Percentiles rank a stretch among this genome's conserved stretches.
Conservation (phyloP, 2,113 vertebrate genomes). For the Protobothrops mucrosquamatus region DNA sequence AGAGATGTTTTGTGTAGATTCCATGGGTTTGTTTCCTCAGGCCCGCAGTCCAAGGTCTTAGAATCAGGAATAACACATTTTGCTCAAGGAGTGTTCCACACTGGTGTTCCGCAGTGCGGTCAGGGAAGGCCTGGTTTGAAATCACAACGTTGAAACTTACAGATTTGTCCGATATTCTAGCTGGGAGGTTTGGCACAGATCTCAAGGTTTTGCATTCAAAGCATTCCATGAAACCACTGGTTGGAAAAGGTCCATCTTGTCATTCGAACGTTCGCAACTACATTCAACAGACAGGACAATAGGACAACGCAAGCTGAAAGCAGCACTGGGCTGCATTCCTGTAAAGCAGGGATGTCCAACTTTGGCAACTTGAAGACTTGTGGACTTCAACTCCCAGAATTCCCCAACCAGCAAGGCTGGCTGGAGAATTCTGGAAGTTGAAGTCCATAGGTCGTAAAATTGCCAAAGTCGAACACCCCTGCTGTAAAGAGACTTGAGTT, state of each 20-base stretch:
- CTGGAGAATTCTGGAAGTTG: not conserved
- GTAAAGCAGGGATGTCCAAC: not conserved
- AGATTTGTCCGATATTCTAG: slow-evolving; percentile 6
- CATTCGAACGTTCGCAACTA: not conserved
- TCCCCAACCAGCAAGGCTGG: not conserved
- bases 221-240: not conserved
- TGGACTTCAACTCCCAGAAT: not conserved
- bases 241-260: not conserved
- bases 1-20: not conserved
- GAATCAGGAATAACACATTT: not conserved
- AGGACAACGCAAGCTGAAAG: not conserved
- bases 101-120: not conserved
- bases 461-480: not conserved
- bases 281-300: not conserved
- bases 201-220: not conserved
- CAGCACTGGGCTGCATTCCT: not conserved
- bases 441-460: not conserved
- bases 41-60: not conserved
- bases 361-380: not conserved
- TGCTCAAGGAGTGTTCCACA: not conserved
- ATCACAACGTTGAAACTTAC: slow-evolving; percentile 26
- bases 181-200: slow-evolving; percentile 41
- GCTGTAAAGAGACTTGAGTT: not conserved
- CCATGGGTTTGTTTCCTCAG: not conserved
- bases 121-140: not conserved